phyloP scores from a whole-genome alignment of 2,797 vertebrate genomes.

The Acipenser ruthenus region DNA sequence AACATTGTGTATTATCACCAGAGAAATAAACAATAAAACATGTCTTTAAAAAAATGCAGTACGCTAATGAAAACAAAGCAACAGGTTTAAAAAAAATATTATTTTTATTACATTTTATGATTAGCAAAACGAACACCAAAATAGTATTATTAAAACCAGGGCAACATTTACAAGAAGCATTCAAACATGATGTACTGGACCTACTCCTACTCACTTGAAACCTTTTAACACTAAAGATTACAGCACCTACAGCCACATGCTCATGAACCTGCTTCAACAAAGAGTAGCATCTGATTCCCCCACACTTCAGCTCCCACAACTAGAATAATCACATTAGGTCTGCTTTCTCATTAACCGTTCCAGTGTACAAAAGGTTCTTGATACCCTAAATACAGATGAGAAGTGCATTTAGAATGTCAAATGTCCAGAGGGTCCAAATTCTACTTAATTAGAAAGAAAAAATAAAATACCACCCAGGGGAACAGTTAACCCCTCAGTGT shows the following conservation, averaged over 20 bases:
- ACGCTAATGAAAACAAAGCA: not conserved
- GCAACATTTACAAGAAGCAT: slow-evolving; percentile 4
- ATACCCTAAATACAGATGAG: not conserved
- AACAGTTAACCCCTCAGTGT: not conserved
- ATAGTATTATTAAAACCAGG: slow-evolving; percentile 7
- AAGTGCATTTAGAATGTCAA: not conserved
- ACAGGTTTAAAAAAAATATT: slow-evolving; percentile 23
- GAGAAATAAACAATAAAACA: not conserved
- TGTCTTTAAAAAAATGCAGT: no score
- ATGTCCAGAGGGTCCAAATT: not conserved
- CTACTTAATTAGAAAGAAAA: slow-evolving; percentile 13
- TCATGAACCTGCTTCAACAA: no score
- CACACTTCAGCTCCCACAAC: no score
- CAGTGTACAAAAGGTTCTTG: not conserved
- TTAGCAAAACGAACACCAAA: slow-evolving; percentile 12
- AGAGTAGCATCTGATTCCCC: no score
- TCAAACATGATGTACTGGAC: no score
- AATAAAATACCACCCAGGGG: not conserved
- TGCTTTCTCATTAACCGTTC: slow-evolving; percentile 3
- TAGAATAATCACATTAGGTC: not conserved
- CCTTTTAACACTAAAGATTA: no score
- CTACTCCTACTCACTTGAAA: no score
- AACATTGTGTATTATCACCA: slow-evolving; percentile 8
- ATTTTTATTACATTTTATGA: slow-evolving; percentile 16
- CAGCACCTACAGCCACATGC: no score